phyloP scores from a whole-genome alignment of 1,140 invertebrate genomes.

The Portunus trituberculatus region DNA sequence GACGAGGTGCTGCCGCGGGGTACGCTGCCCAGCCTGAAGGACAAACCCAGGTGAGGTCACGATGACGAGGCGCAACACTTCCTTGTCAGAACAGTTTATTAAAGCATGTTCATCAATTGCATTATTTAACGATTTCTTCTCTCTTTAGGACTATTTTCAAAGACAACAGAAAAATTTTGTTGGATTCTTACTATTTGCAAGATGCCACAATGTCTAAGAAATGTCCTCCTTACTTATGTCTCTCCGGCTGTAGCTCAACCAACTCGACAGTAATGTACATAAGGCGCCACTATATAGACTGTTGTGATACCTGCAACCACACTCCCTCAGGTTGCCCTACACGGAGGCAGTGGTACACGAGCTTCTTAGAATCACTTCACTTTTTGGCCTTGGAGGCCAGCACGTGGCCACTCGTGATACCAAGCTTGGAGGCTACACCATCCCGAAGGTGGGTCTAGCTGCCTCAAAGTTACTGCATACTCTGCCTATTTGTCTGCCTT shows the following conservation, averaged over 20 bases:
- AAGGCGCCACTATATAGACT: too few relatives aligned
- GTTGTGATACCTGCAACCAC: neutral
- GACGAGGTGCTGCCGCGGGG: conserved; percentile 89
- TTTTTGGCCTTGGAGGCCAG: neutral
- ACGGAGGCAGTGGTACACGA: conserved; percentile 58
- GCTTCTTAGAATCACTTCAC: neutral
- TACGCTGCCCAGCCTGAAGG: conserved; percentile 89
- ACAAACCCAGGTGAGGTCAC: conserved; percentile 82
- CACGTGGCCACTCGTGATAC: conserved; percentile 6
- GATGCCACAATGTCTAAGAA: too few relatives aligned
- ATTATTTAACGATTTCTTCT: too few relatives aligned
- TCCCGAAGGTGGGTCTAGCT: conserved; percentile 47
- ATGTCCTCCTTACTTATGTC: too few relatives aligned
- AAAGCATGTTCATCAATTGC: too few relatives aligned
- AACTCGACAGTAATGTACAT: too few relatives aligned
- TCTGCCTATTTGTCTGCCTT: too few relatives aligned
- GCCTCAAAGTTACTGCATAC: neutral
- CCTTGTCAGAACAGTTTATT: too few relatives aligned
- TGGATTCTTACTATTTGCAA: too few relatives aligned
- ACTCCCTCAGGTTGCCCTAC: conserved; percentile 48
- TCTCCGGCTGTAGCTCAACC: too few relatives aligned
- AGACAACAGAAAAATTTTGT: too few relatives aligned
- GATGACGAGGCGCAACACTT: neutral
- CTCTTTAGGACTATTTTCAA: too few relatives aligned
- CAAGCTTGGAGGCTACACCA: neutral